Conservation (phyloP, 2,888 invertebrate genomes). For the Amitus sp. region DNA sequence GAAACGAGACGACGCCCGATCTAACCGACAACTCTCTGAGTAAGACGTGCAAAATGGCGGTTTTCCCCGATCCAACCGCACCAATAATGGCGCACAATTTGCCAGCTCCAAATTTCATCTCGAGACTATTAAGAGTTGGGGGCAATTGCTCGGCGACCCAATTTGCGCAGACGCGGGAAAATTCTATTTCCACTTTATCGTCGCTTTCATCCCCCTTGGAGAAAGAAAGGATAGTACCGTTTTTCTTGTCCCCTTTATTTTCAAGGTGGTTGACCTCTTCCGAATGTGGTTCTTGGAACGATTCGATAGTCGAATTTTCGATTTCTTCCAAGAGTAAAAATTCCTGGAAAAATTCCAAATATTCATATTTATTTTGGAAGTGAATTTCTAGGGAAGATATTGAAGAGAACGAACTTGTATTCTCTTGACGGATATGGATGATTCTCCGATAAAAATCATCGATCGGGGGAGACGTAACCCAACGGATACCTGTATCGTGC, state of each 20-base stretch:
- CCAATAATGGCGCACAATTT: conserved; percentile 72
- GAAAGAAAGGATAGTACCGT: background rate
- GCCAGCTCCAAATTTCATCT: conserved; percentile 62
- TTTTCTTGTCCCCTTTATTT: conserved; percentile 40
- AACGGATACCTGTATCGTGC: conserved; percentile 75
- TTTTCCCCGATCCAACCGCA: conserved; percentile 76
- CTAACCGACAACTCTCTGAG: conserved; percentile 65
- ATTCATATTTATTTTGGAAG: background rate
- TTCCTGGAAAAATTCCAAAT: conserved; percentile 62
- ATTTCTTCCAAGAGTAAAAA: conserved; percentile 56
- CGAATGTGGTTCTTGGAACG: too few species aligned
- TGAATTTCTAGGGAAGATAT: background rate
- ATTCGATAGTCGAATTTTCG: conserved; percentile 65
- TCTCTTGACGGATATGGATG: conserved; percentile 69
- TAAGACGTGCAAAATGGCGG: conserved; percentile 65
- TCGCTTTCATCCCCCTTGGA: conserved; percentile 7
- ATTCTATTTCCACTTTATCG: conserved; percentile 49
- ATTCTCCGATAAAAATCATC: conserved; percentile 66
- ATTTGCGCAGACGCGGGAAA: conserved; percentile 53
- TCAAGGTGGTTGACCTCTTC: background rate
- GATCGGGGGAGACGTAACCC: conserved; percentile 73
- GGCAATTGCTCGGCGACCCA: conserved; percentile 54
- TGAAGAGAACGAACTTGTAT: conserved; percentile 61
- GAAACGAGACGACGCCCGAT: conserved; percentile 57
- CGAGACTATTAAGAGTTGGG: conserved; percentile 66